A percentile compares a stretch with the other conserved stretches of the same genome.
Conservation (phyloP, 2,113 vertebrate genomes). For the Struthio camelus region DNA sequence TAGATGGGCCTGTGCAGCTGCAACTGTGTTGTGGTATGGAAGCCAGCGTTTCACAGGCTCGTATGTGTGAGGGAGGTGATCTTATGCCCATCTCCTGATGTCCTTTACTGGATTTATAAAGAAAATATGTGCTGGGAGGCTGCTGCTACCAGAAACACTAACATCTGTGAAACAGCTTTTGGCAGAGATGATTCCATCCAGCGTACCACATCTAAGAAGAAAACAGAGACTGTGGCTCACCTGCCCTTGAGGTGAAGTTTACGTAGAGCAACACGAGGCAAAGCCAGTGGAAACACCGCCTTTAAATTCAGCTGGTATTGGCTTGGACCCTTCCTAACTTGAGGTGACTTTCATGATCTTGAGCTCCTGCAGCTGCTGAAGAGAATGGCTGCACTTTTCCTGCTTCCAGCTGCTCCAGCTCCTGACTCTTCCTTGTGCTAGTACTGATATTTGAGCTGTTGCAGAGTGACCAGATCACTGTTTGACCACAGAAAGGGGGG, state of each 20-base stretch:
- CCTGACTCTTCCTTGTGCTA: neutral
- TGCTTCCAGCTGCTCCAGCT: neutral
- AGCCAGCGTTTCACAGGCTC: neutral
- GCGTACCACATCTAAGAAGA: neutral
- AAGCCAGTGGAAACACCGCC: neutral
- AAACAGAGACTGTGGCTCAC: neutral
- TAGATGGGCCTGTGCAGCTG: neutral
- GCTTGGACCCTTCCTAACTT: neutral
- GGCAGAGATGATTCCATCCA: neutral
- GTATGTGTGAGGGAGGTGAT: neutral
- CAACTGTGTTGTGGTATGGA: neutral
- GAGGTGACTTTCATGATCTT: neutral
- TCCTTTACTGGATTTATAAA: neutral
- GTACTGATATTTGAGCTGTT: neutral
- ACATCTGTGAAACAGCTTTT: neutral
- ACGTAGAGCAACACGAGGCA: neutral
- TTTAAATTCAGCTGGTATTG: neutral
- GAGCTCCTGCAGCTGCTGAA: neutral
- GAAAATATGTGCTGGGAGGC: neutral
- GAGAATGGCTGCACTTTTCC: neutral
- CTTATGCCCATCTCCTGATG: neutral
- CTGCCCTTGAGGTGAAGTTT: neutral
- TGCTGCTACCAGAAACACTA: neutral
- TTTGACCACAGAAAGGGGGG: neutral
- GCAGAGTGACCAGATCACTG: neutral